A percentile compares a stretch with the other conserved stretches of the same genome.
Evolutionary conservation across 2,888 invertebrate species (phyloP).

Genomic region (Clanis bilineata): DNA sequence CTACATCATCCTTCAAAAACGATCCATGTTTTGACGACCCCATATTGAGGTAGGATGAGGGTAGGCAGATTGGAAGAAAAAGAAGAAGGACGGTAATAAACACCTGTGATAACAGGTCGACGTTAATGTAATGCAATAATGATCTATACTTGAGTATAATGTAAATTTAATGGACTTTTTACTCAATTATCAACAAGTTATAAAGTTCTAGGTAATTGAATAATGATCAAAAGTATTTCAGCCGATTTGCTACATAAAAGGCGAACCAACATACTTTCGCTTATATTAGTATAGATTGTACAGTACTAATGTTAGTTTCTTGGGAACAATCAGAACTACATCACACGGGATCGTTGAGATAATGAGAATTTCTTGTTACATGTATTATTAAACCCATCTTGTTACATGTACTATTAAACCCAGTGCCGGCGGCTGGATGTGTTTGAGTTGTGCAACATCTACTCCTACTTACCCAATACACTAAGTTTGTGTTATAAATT

Average conservation of each 20-base stretch:
- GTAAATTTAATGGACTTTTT: not conserved
- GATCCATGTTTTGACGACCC: no score
- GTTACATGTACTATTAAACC: slow-evolving; percentile 8
- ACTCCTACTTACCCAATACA: slow-evolving; percentile 3
- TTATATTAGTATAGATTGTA: no score
- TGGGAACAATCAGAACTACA: slow-evolving; percentile 5
- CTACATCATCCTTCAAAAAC: no score
- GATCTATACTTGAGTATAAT: not conserved
- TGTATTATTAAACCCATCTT: slow-evolving; percentile 8
- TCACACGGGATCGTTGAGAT: not conserved
- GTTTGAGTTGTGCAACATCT: slow-evolving; percentile 1
- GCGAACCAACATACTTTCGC: not conserved
- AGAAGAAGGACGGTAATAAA: no score
- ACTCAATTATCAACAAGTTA: not conserved
- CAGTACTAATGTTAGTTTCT: slow-evolving; percentile 8
- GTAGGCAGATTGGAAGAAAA: no score
- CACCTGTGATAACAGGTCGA: not conserved
- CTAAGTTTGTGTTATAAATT: slow-evolving; percentile 8
- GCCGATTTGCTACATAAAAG: not conserved
- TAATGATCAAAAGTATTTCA: not conserved
- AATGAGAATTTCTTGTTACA: slow-evolving; percentile 16
- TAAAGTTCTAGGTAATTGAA: not conserved
- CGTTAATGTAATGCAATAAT: not conserved
- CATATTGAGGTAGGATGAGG: no score
- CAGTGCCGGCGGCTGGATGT: not conserved